Evolutionary conservation across 23 tunicate genomes (phyloP), one percentile per base, ranked within the genome.

Genomic region (Diplosoma virens): DNA sequence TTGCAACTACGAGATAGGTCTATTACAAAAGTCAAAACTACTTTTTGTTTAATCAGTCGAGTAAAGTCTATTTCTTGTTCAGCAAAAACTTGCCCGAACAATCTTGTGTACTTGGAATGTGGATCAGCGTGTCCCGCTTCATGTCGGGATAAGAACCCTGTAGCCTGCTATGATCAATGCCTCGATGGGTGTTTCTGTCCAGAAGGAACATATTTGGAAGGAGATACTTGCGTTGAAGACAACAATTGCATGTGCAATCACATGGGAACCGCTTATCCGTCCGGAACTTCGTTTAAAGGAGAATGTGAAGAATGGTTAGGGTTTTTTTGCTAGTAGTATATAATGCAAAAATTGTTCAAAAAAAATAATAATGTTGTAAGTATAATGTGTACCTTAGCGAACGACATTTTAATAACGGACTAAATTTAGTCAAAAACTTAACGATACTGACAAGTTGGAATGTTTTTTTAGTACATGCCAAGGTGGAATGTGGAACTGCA

Each of bases 141-240:
- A 20, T 93, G 98, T 33, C 77, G 70, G 35, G 81, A 81, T 81
- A 74, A 89, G 58, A 58, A 67, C 72, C 79, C 75, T 11, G 66
- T 79, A 55, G 2, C 48, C 30, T 93, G 98, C 56, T 16, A 61
- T 27, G 31, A 55, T 6, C 60, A 66, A 16, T 93, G 98, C 59
- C 71, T 93, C 36, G 93, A 86, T 55, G 98, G 98, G 14, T 93
- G 98, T 61, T 81, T 86, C 77, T 93, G 98, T 55, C 93, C 98
- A 11, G 5, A 25, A 2, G 98, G 93, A 0, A 72, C 81, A 3
- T 71, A 76, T 34, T 78, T 93, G 22, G 87, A 93, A 27, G 93
- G 86, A 0, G 87, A 50, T 14, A 30, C 20, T 11, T 93, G 98
- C 48, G 87, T 93, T 16, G 35, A 77, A 37, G 81, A 76, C 61